Conservation (phyloP, 1,140 invertebrate species). For the Zaprionus davidi region DNA sequence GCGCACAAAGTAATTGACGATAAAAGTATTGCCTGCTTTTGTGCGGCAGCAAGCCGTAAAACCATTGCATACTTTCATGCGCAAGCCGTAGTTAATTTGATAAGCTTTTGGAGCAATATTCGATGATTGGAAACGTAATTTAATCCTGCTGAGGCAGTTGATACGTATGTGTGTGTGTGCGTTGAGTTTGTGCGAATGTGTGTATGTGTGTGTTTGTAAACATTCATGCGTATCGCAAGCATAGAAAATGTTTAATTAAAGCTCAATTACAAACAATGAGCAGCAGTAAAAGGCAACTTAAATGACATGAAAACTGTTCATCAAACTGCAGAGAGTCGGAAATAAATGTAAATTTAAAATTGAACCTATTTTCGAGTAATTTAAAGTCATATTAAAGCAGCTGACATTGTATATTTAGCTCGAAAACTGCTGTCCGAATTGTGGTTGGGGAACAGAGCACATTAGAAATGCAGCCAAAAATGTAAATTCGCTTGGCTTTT, state of each 20-base stretch:
- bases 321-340: not conserved
- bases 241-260: slow-evolving; percentile 1
- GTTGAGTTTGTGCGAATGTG: too few species aligned
- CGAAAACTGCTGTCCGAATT: slow-evolving; percentile 12
- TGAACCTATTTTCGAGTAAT: not conserved
- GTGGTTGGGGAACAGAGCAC: slow-evolving; percentile 28
- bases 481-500: slow-evolving; percentile 59
- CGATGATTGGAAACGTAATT: slow-evolving; percentile 1
- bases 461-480: slow-evolving; percentile 43
- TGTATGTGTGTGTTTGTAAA: not conserved
- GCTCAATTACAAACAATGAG: slow-evolving; percentile 2
- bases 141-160: not conserved
- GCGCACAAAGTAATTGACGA: not conserved
- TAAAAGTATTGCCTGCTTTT: slow-evolving; percentile 37
- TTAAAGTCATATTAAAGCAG: not conserved
- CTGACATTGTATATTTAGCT: not conserved
- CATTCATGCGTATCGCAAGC: not conserved
- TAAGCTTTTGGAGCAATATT: not conserved
- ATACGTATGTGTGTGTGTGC: not conserved
- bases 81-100: slow-evolving; percentile 6
- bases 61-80: slow-evolving; percentile 24
- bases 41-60: slow-evolving; percentile 10
- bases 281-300: not conserved
- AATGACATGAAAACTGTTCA: not conserved
- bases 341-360: not conserved